Percentiles rank a stretch among this genome's conserved stretches.
Conservation (phyloP, 2,113 vertebrate genomes). For the Oreochromis spilurus region DNA sequence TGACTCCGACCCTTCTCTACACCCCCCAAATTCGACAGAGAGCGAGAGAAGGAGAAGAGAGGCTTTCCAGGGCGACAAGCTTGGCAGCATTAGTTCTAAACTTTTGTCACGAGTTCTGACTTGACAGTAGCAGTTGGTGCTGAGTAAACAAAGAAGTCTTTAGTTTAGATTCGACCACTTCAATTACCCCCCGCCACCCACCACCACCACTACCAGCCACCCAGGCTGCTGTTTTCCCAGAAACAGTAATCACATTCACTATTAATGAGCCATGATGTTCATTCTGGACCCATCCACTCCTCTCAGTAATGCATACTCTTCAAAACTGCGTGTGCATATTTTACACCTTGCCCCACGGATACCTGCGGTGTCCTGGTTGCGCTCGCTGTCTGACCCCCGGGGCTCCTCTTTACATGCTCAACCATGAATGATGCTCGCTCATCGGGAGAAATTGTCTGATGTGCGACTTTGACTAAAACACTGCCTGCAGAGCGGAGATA, state of each 20-base stretch:
- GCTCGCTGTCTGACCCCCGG: background rate
- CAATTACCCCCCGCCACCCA: slow-evolving; percentile 34
- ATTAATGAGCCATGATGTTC: slow-evolving; percentile 71
- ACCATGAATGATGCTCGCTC: slow-evolving; percentile 8
- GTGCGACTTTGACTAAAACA: slow-evolving; percentile 23
- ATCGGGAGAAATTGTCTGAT: slow-evolving; percentile 27
- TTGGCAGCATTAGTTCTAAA: background rate
- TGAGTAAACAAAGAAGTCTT: slow-evolving; percentile 59
- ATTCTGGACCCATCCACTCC: slow-evolving; percentile 69
- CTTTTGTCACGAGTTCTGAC: background rate
- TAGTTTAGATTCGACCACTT: slow-evolving; percentile 60
- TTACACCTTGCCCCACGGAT: slow-evolving; percentile 11
- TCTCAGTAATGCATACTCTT: slow-evolving; percentile 70
- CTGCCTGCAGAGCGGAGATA: slow-evolving; percentile 43
- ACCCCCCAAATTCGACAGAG: background rate
- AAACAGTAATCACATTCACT: slow-evolving; percentile 71
- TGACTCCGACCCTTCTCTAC: background rate
- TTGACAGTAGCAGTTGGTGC: slow-evolving; percentile 36
- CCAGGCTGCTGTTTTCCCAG: slow-evolving; percentile 61
- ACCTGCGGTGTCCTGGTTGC: slow-evolving; percentile 4
- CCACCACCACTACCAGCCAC: background rate
- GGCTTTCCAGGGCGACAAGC: background rate
- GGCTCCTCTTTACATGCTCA: background rate
- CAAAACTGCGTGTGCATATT: slow-evolving; percentile 62
- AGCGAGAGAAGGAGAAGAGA: background rate